Conservation (phyloP, 2,113 vertebrate species). For the Cyprichromis sp. region DNA sequence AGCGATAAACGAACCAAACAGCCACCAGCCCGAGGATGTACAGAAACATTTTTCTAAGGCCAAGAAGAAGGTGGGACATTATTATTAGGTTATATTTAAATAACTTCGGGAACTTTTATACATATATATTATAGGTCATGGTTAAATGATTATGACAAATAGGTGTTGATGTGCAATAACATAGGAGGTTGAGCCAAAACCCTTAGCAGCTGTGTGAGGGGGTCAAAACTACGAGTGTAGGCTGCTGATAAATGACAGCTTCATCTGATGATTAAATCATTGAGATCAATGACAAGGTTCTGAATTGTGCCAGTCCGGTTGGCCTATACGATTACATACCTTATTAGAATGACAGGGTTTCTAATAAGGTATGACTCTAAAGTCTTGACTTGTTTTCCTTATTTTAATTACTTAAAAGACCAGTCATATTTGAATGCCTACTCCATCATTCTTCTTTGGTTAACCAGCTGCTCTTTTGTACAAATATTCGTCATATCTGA, state of each 20-base stretch:
- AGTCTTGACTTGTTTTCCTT: not conserved
- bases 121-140: not conserved
- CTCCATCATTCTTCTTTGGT: not conserved
- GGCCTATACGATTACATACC: not conserved
- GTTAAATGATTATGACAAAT: not conserved
- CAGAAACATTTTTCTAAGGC: slow-evolving; percentile 49
- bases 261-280: not conserved
- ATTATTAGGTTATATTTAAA: not conserved
- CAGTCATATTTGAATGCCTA: not conserved
- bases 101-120: not conserved
- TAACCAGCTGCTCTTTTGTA: not conserved
- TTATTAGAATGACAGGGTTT: not conserved
- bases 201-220: not conserved
- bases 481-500: not conserved
- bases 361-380: not conserved
- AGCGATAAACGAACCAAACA: slow-evolving; percentile 48
- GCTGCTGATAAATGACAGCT: not conserved
- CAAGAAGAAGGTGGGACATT: not conserved
- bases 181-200: not conserved
- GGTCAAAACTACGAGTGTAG: not conserved
- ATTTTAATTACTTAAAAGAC: not conserved
- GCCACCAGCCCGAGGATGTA: slow-evolving; percentile 29
- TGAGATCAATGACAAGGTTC: not conserved
- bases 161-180: not conserved
- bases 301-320: not conserved